phyloP scores from a whole-genome alignment of 1,140 invertebrate genomes.

The Trissolcus basalis region DNA sequence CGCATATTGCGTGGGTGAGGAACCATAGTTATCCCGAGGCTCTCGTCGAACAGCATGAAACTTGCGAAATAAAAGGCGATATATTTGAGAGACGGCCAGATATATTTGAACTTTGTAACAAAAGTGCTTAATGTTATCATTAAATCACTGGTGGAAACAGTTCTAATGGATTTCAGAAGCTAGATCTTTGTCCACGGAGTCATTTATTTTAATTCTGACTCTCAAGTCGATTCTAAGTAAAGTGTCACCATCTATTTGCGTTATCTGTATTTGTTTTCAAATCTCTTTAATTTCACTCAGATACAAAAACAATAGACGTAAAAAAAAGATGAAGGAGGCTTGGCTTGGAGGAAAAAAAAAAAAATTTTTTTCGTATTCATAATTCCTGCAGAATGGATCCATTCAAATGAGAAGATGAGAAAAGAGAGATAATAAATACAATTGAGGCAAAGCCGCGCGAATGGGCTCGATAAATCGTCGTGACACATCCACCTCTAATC shows the following conservation, averaged over 20 bases:
- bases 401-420: no score
- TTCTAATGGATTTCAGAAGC: constrained; percentile 6
- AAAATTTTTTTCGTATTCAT: no score
- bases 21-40: constrained; percentile 12
- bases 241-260: not conserved
- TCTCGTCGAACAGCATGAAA: constrained; percentile 16
- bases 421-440: no score
- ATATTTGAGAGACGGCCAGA: constrained; percentile 13
- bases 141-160: constrained; percentile 25
- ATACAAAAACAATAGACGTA: not conserved
- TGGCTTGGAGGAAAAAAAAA: no score
- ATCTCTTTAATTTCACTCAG: not conserved
- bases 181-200: not conserved
- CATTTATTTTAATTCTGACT: constrained; percentile 4
- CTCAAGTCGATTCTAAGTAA: not conserved
- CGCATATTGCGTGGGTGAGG: not conserved
- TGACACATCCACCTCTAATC: no score
- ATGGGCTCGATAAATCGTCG: no score
- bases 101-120: constrained; percentile 28
- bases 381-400: no score
- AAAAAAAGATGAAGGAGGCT: no score
- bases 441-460: no score
- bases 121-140: constrained; percentile 31
- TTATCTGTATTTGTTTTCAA: not conserved
- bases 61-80: constrained; percentile 26